Evolutionary conservation across 2,888 invertebrate genomes (phyloP), one percentile per base, ranked within the genome.

Genomic region (Eristalis tenax): DNA sequence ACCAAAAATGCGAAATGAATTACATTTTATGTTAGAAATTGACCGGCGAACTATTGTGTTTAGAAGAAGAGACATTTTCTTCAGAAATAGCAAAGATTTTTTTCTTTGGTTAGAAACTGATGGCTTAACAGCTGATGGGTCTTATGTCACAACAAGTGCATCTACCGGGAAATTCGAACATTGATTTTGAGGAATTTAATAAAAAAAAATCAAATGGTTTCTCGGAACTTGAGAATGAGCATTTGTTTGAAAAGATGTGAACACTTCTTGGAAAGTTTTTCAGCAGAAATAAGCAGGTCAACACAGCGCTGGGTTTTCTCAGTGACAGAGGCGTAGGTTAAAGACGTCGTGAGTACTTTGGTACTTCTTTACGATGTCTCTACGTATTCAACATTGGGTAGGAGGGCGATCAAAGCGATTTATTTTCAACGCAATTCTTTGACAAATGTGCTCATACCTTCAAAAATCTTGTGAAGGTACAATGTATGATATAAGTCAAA

Each of bases 1-100:
- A n/a, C 76, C 83, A 32, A 83, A 83, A 59, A 87, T 79, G 18
- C 87, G 79, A 73, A 87, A 87, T 22, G 83, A 76, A 68, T 87
- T 83, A 13, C 32, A 22, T 59, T 83, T 87, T 79, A 87, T 87
- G 75, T 76, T 83, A 32, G 76, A 66, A 83, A 87, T 28, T 13
- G 87, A 80, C 83, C 79, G 87, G 38, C 87, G 87, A 40, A 87
- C 38, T 22, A 83, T 63, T 26, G 64, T 69, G 26, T 73, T 71
- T 4, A 83, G 75, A 50, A 83, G 68, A 56, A 83, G 32, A 75
- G 87, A 59, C 87, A 87, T 87, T 80, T 73, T 76, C 11, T 32
- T 3, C 4, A 13, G 23, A 15, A 18, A 10, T 43, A 59, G 1
- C 22, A 26, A 1, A 28, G 1, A n/a, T 43, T 73, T 38, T 50